Evolutionary conservation across 2,888 invertebrate species (phyloP).

Genomic region (Endomychus coccineus): DNA sequence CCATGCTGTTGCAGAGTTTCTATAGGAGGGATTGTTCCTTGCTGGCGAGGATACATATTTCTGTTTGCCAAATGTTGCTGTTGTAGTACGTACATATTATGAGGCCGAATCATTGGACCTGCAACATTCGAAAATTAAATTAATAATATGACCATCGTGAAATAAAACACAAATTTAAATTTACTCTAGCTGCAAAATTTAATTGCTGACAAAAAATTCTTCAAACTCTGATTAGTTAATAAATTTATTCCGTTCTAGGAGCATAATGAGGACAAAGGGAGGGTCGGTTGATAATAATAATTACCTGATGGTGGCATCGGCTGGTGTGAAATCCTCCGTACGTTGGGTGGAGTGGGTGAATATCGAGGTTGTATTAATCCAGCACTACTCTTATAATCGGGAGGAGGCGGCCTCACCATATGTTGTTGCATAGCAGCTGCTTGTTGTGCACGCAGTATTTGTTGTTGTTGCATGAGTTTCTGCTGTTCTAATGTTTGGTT

Average conservation of each 20-base stretch:
- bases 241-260: too few relatives aligned
- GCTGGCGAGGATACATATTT: conserved; percentile 48
- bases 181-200: not conserved
- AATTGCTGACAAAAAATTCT: too few relatives aligned
- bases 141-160: too few relatives aligned
- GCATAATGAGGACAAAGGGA: too few relatives aligned
- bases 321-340: conserved; percentile 62
- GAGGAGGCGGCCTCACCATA: conserved; percentile 66
- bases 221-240: too few relatives aligned
- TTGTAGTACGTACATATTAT: conserved; percentile 54
- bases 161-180: not conserved
- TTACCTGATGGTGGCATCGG: conserved; percentile 63
- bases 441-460: conserved; percentile 54
- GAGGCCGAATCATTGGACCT: conserved; percentile 64
- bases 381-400: conserved; percentile 72
- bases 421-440: conserved; percentile 38
- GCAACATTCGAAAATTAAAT: not conserved
- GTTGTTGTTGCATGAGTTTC: conserved; percentile 34
- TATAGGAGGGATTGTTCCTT: conserved; percentile 52
- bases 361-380: conserved; percentile 44
- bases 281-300: conserved; percentile 18
- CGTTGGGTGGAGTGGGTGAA: conserved; percentile 45
- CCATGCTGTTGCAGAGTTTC: conserved; percentile 46
- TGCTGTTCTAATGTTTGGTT: conserved; percentile 11
- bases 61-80: conserved; percentile 45